Evolutionary conservation across 64 coral and sea anemone species (phyloP), one percentile per base, ranked within the genome.

Genomic region (Stichodactyla mertensii): DNA sequence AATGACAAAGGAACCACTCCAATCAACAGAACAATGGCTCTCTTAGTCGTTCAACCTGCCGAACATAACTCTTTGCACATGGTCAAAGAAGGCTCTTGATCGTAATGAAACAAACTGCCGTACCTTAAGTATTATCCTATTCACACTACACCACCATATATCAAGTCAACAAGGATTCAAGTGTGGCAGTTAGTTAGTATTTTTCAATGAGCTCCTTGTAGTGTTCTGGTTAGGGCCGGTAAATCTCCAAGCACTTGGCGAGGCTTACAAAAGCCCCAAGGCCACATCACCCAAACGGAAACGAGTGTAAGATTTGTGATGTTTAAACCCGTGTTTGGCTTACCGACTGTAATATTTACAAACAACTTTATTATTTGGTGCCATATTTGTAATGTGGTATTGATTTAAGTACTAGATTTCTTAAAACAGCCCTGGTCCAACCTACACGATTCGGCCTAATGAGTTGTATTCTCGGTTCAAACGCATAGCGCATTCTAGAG

Each of bases 301-400:
- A 74, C 69, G 69, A 74, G 22, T 74, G 16, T 23, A 74, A 74
- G 24, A 74, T 74, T 74, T 74, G 69, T 74, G 69, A 74, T 74
- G 69, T 74, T 74, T 74, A 74, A 74, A 31, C 36, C 78, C 16
- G 36, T 81, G 78, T 81, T 81, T 81, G 53, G 78, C 53, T 81
- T 81, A 28, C 78, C 36, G n/a, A 19, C 78, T 53, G 15, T 81
- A 81, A 22, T 81, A 81, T 81, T 81, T 81, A 81, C 53, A 81
- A 81, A 81, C 78, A 81, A 20, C 15, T 74, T 52, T 81, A 20
- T 81, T 81, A 81, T 81, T 20, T 20, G 78, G 78, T 81, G 78
- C 78, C 36, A 81, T 81, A 55, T 81, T 81, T 81, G 53, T 55
- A 55, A 81, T 53, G 18, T 74, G 53, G 18, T 81, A 81, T 81